Conservation (phyloP, 2,888 invertebrate species). For the Rhamnusium bicolor region DNA sequence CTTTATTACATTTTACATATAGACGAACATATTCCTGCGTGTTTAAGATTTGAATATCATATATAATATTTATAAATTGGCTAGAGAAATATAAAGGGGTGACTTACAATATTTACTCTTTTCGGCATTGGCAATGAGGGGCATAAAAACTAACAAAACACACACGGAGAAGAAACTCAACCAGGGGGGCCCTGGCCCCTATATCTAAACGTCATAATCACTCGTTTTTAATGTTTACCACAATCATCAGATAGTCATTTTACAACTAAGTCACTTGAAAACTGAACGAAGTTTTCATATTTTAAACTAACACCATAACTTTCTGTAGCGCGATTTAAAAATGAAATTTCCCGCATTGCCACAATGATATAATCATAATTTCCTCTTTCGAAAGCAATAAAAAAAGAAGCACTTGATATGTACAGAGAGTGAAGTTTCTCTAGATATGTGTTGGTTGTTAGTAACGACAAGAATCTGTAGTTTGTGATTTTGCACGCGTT, state of each 20-base stretch:
- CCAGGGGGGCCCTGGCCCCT: slow-evolving; percentile 65
- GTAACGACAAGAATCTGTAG: slow-evolving; percentile 60
- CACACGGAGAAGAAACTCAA: slow-evolving; percentile 56
- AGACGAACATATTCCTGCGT: no score
- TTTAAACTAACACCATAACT: background rate
- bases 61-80: background rate
- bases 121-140: slow-evolving; percentile 58
- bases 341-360: background rate
- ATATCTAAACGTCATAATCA: slow-evolving; percentile 58
- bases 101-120: slow-evolving; percentile 69
- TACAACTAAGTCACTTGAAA: slow-evolving; percentile 27
- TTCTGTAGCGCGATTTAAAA: background rate
- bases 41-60: background rate
- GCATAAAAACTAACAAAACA: slow-evolving; percentile 58
- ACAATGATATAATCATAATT: background rate
- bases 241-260: slow-evolving; percentile 19
- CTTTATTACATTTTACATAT: no score
- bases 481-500: slow-evolving; percentile 65
- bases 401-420: slow-evolving; percentile 40
- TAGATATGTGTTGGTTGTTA: slow-evolving; percentile 63
- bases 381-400: background rate
- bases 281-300: slow-evolving; percentile 16
- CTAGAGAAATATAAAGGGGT: background rate
- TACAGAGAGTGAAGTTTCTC: slow-evolving; percentile 34
- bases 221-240: slow-evolving; percentile 30